Base-by-base conservation (phyloP, 2,888 invertebrate genomes). In the Dasysyrphus tricinctus region DNA sequence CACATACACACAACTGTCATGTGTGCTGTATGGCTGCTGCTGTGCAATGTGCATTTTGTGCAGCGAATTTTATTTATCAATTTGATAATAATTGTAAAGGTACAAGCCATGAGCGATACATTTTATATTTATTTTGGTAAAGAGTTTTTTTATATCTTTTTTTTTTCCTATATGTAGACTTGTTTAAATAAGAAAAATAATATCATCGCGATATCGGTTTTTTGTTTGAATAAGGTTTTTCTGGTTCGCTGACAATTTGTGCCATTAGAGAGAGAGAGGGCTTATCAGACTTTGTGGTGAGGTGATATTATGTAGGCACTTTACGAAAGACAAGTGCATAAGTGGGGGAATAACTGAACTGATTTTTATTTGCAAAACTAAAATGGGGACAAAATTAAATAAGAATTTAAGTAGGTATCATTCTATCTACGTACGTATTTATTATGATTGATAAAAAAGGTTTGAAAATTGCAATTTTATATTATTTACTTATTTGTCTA, bases 21-120 rank as follows among this genome's bases (percentile, higher is more conserved):
- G 8, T 51, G n/a, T 67, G 14, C 19, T 19, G 19, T n/a, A n/a
- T n/a, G n/a, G n/a, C 24, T 24, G 24, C 24, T 59, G 69, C 69
- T 69, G 69, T 54, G 85, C 86, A 86, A 78, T 79, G 67, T 86
- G 86, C 82, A 86, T 82, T n/a, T 82, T 82, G 86, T 86, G 86
- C 86, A 86, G 78, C 72, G 72, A 82, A 82, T 42, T 61, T 51
- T 32, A 47, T 74, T 82, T 82, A 86, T 82, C 86, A 72, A 65
- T 79, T 57, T 75, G 77, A 84, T 75, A 61, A 70, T 57, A 14
- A 14, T n/a, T 44, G 14, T 19, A 57, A 2, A 59, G 37, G 32
- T 59, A 47, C 34, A 59, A 69, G 49, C 67, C 61, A 73, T 44
- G 47, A 54, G 56, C 65, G 63, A 77, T 67, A 70, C 49, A 75